Evolutionary conservation across 2,888 invertebrate genomes (phyloP), one percentile per base, ranked within the genome.

Genomic region (Epirrhoe alternata): DNA sequence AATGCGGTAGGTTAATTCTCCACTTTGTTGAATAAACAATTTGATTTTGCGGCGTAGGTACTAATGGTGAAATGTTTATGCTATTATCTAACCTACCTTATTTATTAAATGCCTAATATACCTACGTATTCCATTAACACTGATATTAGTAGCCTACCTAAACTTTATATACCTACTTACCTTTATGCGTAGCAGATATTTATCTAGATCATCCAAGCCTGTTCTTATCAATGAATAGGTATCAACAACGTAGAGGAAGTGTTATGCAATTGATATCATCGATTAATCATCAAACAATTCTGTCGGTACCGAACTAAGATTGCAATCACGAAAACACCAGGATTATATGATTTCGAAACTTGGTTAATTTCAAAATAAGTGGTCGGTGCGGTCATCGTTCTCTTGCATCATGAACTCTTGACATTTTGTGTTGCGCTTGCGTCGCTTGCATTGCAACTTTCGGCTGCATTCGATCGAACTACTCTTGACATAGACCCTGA

Each of bases 311-410:
- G 24, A 52, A 51, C 14, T 56, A 12, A 16, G 14, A 57, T 53
- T 24, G 31, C 45, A 56, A 30, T 54, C 42, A 31, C 50, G 33
- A 61, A 60, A 58, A 47, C 49, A 52, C 24, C 24, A n/a, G 16
- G 12, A 62, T 47, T 35, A 24, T 50, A 16, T 10, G 51, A 61
- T 81, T 80, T 77, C 75, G 70, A 79, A 77, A 80, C 38, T 74
- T 66, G 30, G 17, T 38, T 38, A 67, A 47, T 77, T 81, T 74
- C 71, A 74, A 77, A 78, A 78, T 66, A 72, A 66, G 68, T 70
- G 68, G 74, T 70, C 64, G 70, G 71, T 69, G 71, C 77, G 82
- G 83, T 85, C 83, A 85, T 83, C 77, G 81, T 72, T 77, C 83
- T 75, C 71, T 71, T 69, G 67, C 63, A 77, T 77, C 67, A 64